phyloP scores from a whole-genome alignment of 1,140 invertebrate genomes.

The Manduca sexta region DNA sequence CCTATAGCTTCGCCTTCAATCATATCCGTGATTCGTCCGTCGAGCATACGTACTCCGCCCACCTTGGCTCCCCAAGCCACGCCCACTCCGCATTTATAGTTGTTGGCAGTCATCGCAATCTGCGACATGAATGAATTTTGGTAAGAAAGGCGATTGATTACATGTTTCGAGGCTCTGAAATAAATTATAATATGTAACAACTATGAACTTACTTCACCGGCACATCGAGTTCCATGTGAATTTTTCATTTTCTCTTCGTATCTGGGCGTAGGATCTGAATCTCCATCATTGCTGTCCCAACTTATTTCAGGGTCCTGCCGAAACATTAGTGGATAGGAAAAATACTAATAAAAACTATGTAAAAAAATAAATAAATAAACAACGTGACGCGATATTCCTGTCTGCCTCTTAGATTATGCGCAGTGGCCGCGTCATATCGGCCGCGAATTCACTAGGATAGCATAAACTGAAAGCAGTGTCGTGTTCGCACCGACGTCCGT shows the following conservation, averaged over 20 bases:
- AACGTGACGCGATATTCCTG: too few species aligned
- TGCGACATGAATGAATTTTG: constrained; percentile 15
- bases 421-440: constrained; percentile 32
- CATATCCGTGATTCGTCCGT: constrained; percentile 91
- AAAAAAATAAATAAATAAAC: too few species aligned
- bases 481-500: background rate
- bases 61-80: constrained; percentile 86
- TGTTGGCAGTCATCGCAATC: constrained; percentile 90
- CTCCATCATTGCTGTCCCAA: constrained; percentile 87
- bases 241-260: constrained; percentile 77
- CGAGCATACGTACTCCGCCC: constrained; percentile 92
- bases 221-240: constrained; percentile 88
- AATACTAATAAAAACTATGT: background rate
- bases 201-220: constrained; percentile 78
- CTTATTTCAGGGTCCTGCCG: constrained; percentile 91
- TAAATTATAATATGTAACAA: background rate
- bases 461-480: constrained; percentile 13
- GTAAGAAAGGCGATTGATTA: background rate
- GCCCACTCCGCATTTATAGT: constrained; percentile 89
- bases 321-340: too few species aligned
- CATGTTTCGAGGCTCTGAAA: background rate
- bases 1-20: constrained; percentile 87
- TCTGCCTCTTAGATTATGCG: too few species aligned
- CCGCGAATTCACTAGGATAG: constrained; percentile 50
- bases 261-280: constrained; percentile 83